Base-by-base conservation (phyloP, 2,888 invertebrate genomes). In the Rhagonycha lutea region DNA sequence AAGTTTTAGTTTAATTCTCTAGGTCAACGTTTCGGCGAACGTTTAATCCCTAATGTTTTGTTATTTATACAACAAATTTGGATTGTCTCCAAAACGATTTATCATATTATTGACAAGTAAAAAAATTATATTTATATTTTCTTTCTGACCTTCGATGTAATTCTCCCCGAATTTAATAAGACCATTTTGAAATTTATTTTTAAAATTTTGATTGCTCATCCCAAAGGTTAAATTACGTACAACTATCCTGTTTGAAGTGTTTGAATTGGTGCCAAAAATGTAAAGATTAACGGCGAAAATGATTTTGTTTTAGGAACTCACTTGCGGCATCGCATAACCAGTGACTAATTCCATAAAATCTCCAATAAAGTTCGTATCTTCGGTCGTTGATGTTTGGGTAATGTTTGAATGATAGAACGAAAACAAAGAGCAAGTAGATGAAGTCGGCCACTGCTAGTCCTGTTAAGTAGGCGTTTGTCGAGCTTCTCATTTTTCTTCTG, bases 401-500 rank as follows among this genome's bases (percentile, higher is more conserved):
- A 84, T 93, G 91, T 80, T 90, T 87, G 73, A 93, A 87, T 0
- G 92, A 92, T 73, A 94, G 87, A 61, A 92, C 86, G 81, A 94
- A 89, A 62, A 90, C 90, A 84, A 92, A 92, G 68, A 93, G 86
- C 74, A 94, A 88, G 87, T 93, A 93, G 75, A 94, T 88, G 76
- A 93, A 89, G 84, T 95, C 94, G 74, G 93, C 92, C 76, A 92
- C 89, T 65, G 94, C 94, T 80, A 95, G 87, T 0, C 93, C 93
- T 72, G 93, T 92, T 80, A 95, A 88, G 87, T 94, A 95, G 76
- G 91, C 90, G 87, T 94, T 94, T 75, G 94, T 94, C 61, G 94
- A 93, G 78, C 92, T 92, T 83, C 92, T 88, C 94, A 94, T 94
- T 69, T 93, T 90, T 80, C 92, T 89, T 80, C 90, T 90, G 82